These are phyloP conservation scores for Gnatocerus cornutus DNA, from an alignment of 2,888 invertebrate species.

Conservation along the genomic window DNA sequence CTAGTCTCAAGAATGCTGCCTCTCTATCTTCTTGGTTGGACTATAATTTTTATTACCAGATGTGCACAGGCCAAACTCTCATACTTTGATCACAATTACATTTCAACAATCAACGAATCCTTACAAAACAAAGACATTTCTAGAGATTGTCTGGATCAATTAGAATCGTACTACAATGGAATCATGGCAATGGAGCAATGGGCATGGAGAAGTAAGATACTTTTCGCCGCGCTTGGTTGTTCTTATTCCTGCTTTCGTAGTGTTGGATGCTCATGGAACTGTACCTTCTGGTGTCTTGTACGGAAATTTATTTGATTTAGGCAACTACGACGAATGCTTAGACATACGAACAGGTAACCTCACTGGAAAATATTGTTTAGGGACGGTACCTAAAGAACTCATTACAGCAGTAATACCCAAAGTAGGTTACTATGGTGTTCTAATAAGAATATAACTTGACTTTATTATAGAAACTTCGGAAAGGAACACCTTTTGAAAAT, in stretches of 20 bases:
- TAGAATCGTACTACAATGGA: background rate
- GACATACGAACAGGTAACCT: slow-evolving; percentile 2
- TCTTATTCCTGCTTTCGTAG: slow-evolving; percentile 15
- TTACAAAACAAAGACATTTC: slow-evolving; percentile 5
- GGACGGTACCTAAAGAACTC: slow-evolving; percentile 9
- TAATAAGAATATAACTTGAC: too few species aligned
- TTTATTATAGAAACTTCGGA: slow-evolving; percentile 3
- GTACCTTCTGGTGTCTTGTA: slow-evolving; percentile 34
- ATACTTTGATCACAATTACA: background rate
- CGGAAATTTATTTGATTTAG: slow-evolving; percentile 43
- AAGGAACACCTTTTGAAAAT: slow-evolving; percentile 12
- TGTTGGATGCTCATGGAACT: slow-evolving; percentile 31
- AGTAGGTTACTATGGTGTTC: too few species aligned
- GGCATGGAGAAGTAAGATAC: slow-evolving; percentile 31
- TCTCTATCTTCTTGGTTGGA: too few species aligned
- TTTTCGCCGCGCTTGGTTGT: background rate
- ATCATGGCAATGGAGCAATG: slow-evolving; percentile 1
- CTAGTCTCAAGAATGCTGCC: too few species aligned
- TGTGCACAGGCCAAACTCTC: background rate
- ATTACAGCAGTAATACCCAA: background rate
- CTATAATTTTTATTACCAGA: background rate
- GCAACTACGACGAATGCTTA: slow-evolving; percentile 44
- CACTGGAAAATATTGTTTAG: slow-evolving; percentile 44
- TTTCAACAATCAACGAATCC: background rate
- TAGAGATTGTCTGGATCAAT: slow-evolving; percentile 6